Base-by-base conservation (phyloP, 2,797 vertebrate species). In the Liparis tanakae region DNA sequence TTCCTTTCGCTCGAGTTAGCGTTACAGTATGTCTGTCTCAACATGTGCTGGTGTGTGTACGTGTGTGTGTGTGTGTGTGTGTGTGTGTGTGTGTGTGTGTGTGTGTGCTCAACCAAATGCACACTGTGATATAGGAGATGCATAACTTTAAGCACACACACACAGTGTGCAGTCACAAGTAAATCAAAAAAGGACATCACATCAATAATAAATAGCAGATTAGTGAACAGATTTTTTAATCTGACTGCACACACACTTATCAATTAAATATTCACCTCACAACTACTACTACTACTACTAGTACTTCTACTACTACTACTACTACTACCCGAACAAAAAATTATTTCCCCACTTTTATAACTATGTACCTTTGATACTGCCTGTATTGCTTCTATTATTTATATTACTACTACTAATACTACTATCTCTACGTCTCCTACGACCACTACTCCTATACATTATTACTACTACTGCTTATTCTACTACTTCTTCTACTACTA, bases 1-100 rank as follows among this genome's bases (percentile, higher is more conserved):
- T 85, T 75, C 57, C 67, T 67, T 59, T 61, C 44, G 14, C 44
- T 58, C n/a, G 25, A 66, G 74, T 78, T 74, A 41, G 37, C 69
- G 59, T 66, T 74, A 37, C 51, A 63, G 73, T 55, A 44, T 50
- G 37, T 70, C 62, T 66, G 68, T 39, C 30, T 44, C 36, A 79
- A 78, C 30, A 56, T 46, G 64, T 65, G 53, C 20, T 14, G 14
- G 20, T 66, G 30, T 46, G 39, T 43, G 9, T 64, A n/a, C 33
- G 3, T n/a, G 39, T 56, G 56, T 20, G 56, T 36, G n/a, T 50
- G 46, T 50, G 46, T 50, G 48, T 30, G 25, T 30, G 25, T n/a
- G n/a, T n/a, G n/a, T n/a, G n/a, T n/a, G n/a, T n/a, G n/a, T n/a
- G n/a, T n/a, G n/a, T n/a, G n/a, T n/a, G n/a, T n/a, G n/a, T 50